Base-by-base conservation (phyloP, 2,888 invertebrate genomes). In the Quadriops clusia region DNA sequence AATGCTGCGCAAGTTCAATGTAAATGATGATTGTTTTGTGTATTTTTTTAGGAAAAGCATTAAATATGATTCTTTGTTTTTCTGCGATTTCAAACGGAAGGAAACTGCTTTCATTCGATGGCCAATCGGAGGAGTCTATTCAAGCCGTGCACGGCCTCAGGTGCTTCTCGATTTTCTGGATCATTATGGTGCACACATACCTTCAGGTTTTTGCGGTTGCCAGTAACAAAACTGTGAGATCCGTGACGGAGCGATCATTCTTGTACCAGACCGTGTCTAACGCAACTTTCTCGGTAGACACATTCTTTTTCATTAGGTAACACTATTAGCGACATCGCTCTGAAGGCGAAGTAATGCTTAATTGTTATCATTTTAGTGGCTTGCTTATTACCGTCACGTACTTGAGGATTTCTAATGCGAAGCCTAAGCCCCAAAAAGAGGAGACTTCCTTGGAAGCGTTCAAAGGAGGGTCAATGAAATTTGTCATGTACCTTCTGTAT, bases 291-390 rank as follows among this genome's bases (percentile, higher is more conserved):
- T 83, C 85, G 26, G 86, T 86, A 23, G 86, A 86, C 50, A 82
- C 83, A 4, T 86, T 86, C 62, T 86, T 85, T 63, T 84, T 83
- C 47, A 82, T 86, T 42, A 83, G 84, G 79, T 84, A 46, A 40
- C 22, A 33, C 28, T n/a, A n/a, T n/a, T n/a, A n/a, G n/a, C n/a
- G n/a, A n/a, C n/a, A n/a, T n/a, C 14, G n/a, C n/a, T n/a, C n/a
- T n/a, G n/a, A n/a, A n/a, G n/a, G n/a, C n/a, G 22, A 32, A 28
- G 9, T 3, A 6, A 8, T 17, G 7, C 12, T 21, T 13, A 14
- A 13, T 20, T 18, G n/a, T n/a, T 29, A 7, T 38, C 36, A 40
- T 68, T 67, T 43, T 63, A 78, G 77, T 43, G 77, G 83, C 3
- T 64, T 83, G 23, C 64, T 84, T 36, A 76, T 83, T 20, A 77